These are phyloP conservation scores for Amphimallon solstitiale DNA, from an alignment of 2,888 invertebrate species.

Conservation along the genomic window DNA sequence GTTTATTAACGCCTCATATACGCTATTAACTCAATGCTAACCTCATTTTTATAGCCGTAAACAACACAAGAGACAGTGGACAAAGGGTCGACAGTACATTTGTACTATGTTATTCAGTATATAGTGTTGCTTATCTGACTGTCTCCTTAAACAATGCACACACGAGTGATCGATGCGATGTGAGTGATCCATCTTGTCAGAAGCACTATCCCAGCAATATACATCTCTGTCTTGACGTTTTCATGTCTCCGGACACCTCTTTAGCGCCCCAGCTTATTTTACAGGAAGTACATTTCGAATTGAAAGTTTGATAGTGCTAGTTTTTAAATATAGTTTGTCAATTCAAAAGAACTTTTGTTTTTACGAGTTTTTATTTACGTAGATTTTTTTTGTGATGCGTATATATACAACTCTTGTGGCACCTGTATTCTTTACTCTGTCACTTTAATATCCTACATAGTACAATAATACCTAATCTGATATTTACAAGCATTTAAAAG, in stretches of 20 bases:
- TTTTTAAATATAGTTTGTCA: not conserved
- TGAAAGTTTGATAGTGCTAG: not conserved
- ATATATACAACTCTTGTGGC: too few species aligned
- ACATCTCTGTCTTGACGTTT: conserved; percentile 36
- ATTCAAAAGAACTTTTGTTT: too few species aligned
- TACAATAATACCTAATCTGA: too few species aligned
- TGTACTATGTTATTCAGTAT: conserved; percentile 28
- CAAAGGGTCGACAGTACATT: conserved; percentile 32
- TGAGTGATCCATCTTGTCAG: conserved; percentile 45
- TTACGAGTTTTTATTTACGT: too few species aligned
- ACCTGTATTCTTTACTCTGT: too few species aligned
- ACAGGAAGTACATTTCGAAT: not conserved
- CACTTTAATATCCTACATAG: too few species aligned
- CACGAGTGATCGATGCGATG: conserved; percentile 45
- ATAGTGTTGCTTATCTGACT: conserved; percentile 37
- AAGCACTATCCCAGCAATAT: conserved; percentile 36
- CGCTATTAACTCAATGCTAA: conserved; percentile 17
- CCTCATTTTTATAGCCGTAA: conserved; percentile 26
- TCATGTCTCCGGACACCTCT: conserved; percentile 26
- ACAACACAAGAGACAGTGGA: conserved; percentile 27
- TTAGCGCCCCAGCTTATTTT: conserved; percentile 10
- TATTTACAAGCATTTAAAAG: too few species aligned
- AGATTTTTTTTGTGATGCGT: too few species aligned
- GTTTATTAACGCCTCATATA: conserved; percentile 13
- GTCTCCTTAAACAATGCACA: conserved; percentile 44